These are phyloP conservation scores for Caenorhabditis uteleia DNA, from an alignment of 2,888 invertebrate genomes.

Conservation along the genomic window DNA sequence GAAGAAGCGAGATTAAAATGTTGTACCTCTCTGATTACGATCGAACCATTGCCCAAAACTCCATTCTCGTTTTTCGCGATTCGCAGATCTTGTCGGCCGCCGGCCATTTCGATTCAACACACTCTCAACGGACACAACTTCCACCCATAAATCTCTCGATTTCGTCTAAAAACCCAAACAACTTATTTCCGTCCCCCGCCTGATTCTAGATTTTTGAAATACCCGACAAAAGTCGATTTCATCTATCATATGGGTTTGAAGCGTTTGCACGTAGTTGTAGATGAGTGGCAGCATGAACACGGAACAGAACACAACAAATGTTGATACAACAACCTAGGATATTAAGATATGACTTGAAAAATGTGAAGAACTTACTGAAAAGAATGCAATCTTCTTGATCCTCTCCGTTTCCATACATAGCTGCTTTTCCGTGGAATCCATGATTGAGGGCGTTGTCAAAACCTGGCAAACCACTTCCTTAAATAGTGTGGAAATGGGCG, in stretches of 20 bases:
- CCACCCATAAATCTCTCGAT: conserved; percentile 50
- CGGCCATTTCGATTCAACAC: conserved; percentile 17
- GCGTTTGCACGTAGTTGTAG: conserved; percentile 64
- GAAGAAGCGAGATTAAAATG: not conserved
- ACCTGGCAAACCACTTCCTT: too few relatives aligned
- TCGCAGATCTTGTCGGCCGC: conserved; percentile 22
- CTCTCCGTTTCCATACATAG: conserved; percentile 22
- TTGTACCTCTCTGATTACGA: conserved; percentile 21
- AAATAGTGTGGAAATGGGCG: too few relatives aligned
- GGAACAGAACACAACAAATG: conserved; percentile 64
- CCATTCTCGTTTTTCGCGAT: conserved; percentile 42
- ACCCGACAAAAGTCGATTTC: conserved; percentile 68
- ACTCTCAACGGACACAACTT: conserved; percentile 45
- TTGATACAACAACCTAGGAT: conserved; percentile 59
- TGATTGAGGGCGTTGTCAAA: too few relatives aligned
- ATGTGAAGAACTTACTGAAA: conserved; percentile 18
- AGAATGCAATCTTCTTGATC: conserved; percentile 29
- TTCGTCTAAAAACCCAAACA: conserved; percentile 31
- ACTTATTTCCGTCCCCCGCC: conserved; percentile 2
- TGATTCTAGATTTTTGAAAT: not conserved
- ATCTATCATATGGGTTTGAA: conserved; percentile 64
- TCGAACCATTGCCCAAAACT: conserved; percentile 51
- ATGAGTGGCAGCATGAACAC: conserved; percentile 68
- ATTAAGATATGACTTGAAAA: not conserved
- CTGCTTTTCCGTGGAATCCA: conserved; percentile 32